Percentiles rank a stretch among this genome's conserved stretches.
Evolutionary conservation across 2,797 vertebrate species (phyloP).

Genomic region (Sparidentex hasta): DNA sequence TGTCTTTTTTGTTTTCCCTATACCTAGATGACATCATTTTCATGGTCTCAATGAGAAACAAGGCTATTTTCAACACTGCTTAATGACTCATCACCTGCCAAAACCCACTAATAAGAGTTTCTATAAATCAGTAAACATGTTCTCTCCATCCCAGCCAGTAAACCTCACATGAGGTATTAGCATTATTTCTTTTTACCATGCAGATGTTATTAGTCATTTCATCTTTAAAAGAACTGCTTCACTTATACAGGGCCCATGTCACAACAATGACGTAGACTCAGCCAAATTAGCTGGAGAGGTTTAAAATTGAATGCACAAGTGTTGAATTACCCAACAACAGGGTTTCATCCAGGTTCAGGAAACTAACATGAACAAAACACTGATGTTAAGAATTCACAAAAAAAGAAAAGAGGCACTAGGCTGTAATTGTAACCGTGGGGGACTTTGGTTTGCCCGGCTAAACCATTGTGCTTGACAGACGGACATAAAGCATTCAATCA

Average conservation of each 20-base stretch:
- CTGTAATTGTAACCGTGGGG: neutral
- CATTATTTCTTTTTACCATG: neutral
- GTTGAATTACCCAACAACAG: neutral
- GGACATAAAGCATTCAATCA: constrained; percentile 1
- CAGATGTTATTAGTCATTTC: neutral
- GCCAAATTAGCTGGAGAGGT: neutral
- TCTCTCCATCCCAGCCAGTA: neutral
- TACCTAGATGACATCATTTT: neutral
- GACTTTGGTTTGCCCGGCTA: neutral
- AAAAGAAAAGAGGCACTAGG: neutral
- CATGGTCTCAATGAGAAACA: neutral
- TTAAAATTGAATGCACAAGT: neutral
- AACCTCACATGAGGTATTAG: neutral
- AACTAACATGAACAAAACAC: neutral
- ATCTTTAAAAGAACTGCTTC: no score
- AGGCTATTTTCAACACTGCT: neutral
- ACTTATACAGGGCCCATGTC: neutral
- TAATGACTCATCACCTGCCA: neutral
- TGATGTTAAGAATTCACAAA: neutral
- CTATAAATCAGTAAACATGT: neutral
- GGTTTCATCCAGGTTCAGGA: neutral
- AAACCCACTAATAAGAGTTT: neutral
- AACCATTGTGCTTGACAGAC: constrained; percentile 9
- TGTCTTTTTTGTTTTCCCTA: no score
- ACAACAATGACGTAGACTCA: neutral